Percentiles rank a stretch among this genome's conserved stretches.
These are phyloP conservation scores for Panthera leo DNA, from an alignment of 2,113 vertebrate genomes.

Conservation along the genomic window DNA sequence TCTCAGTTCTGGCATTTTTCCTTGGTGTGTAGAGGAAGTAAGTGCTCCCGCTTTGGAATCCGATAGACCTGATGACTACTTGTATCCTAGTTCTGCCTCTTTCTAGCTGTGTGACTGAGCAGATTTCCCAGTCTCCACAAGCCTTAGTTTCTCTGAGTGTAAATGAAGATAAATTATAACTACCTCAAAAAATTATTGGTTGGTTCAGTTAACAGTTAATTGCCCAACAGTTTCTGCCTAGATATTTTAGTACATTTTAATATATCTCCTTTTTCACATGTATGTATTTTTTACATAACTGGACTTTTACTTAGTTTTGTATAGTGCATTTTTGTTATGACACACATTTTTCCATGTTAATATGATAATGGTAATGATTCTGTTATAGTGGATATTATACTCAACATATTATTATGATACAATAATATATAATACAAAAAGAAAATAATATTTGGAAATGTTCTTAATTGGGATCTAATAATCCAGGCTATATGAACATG, in stretches of 20 bases:
- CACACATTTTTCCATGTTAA: not conserved
- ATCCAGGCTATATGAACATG: not conserved
- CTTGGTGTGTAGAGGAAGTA: not conserved
- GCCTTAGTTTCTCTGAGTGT: not conserved
- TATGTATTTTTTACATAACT: not conserved
- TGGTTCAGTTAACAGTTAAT: constrained; percentile 20
- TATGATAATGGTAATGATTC: not conserved
- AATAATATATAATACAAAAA: not conserved
- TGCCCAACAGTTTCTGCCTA: not conserved
- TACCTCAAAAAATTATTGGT: not conserved
- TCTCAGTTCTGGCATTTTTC: not conserved
- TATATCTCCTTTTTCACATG: not conserved
- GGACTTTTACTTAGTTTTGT: not conserved
- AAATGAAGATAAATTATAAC: not conserved
- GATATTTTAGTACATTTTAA: not conserved
- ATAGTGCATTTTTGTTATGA: not conserved
- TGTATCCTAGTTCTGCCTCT: not conserved
- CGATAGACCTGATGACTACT: not conserved
- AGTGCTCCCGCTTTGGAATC: not conserved
- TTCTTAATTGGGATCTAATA: not conserved
- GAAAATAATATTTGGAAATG: not conserved
- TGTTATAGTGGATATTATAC: not conserved
- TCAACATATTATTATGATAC: not conserved
- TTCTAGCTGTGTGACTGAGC: not conserved
- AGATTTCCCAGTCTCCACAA: not conserved